These are phyloP conservation scores for Lipophrys pholis DNA, from an alignment of 2,113 vertebrate species.

Conservation along the genomic window DNA sequence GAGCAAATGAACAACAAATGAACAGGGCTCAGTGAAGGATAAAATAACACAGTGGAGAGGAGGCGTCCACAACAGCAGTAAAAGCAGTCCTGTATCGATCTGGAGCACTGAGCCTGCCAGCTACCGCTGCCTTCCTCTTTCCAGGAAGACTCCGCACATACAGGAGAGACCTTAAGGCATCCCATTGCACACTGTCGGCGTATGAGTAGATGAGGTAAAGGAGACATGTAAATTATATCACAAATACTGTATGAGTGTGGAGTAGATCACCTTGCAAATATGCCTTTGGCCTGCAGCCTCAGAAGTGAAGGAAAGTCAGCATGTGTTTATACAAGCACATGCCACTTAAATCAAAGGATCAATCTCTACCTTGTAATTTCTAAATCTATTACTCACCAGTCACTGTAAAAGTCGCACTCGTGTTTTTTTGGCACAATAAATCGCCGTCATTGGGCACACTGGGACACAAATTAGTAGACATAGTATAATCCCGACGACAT, in stretches of 20 bases:
- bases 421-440: slow-evolving; percentile 20
- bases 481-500: slow-evolving; percentile 54
- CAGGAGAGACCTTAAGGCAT: slow-evolving; percentile 71
- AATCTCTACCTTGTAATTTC: slow-evolving; percentile 1
- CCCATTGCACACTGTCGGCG: slow-evolving; percentile 38
- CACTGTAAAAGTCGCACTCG: background rate
- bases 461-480: slow-evolving; percentile 49
- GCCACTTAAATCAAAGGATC: slow-evolving; percentile 15
- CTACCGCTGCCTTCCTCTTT: slow-evolving; percentile 74
- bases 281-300: slow-evolving; percentile 14
- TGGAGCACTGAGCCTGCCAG: slow-evolving; percentile 74
- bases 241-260: slow-evolving; percentile 9
- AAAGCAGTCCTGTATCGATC: slow-evolving; percentile 80
- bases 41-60: slow-evolving; percentile 78
- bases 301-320: slow-evolving; percentile 10
- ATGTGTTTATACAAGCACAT: slow-evolving; percentile 19
- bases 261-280: slow-evolving; percentile 6
- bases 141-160: slow-evolving; percentile 75
- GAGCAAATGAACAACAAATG: slow-evolving; percentile 80
- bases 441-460: slow-evolving; percentile 16
- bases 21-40: slow-evolving; percentile 75
- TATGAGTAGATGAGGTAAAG: background rate
- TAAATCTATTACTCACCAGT: slow-evolving; percentile 16
- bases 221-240: no score
- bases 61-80: slow-evolving; percentile 75